phyloP scores from a whole-genome alignment of 2,797 vertebrate species.

The Ctenochaetus hawaiiensis region DNA sequence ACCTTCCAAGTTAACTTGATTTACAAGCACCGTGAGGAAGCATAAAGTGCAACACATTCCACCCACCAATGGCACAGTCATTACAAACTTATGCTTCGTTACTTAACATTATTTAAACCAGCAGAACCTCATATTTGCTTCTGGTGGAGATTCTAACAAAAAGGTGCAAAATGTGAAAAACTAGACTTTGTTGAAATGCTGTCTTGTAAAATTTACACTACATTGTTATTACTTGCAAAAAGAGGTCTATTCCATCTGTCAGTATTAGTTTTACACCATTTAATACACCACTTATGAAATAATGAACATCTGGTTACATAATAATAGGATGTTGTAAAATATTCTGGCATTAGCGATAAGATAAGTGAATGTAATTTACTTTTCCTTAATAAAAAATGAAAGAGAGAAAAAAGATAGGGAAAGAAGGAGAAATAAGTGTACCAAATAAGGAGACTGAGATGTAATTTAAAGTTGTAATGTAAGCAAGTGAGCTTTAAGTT shows the following conservation, averaged over 20 bases:
- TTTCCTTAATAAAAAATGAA: neutral
- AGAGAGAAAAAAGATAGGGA: neutral
- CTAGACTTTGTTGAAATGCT: neutral
- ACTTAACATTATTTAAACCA: neutral
- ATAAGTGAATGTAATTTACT: neutral
- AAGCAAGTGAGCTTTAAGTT: neutral
- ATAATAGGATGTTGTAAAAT: neutral
- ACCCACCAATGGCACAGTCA: neutral
- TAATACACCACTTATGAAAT: neutral
- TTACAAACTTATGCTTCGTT: neutral
- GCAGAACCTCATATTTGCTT: no score
- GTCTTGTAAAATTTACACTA: neutral
- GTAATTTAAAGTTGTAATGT: neutral
- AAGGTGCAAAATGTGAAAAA: neutral
- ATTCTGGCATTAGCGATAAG: neutral
- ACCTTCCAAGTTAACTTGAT: constrained; percentile 2
- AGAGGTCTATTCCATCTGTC: neutral
- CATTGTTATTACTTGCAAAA: neutral
- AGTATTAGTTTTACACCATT: no score
- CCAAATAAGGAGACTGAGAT: neutral
- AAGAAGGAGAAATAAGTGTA: neutral
- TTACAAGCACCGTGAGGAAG: constrained; percentile 5
- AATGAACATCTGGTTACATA: neutral
- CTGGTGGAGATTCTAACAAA: neutral
- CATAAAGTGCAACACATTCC: neutral